Evolutionary conservation across 2,888 invertebrate species (phyloP), one percentile per base, ranked within the genome.

Genomic region (Lasioglossum malachurum): DNA sequence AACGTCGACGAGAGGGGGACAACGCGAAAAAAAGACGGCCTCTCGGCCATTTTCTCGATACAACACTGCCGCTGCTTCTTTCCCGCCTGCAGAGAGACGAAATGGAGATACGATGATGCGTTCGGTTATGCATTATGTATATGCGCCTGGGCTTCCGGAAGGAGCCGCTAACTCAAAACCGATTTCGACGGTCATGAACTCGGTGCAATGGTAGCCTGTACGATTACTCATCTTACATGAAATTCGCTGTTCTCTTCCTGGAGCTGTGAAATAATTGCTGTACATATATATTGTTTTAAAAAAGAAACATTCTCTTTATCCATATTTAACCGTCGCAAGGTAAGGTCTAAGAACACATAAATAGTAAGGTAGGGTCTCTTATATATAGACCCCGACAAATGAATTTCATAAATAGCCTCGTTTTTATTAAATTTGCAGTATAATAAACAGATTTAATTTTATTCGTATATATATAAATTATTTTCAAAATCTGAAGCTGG

Each of bases 61-160:
- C 93, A 92, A 92, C 92, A 90, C 90, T 57, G 57, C 12, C 57
- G n/a, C 89, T 91, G 88, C 89, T 86, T 87, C 85, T 83, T 89
- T 80, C 82, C 84, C 83, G 88, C 88, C 90, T 90, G 89, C 86
- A 86, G 85, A 90, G 86, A 90, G 89, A 90, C 92, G 92, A 94
- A 95, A 95, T 95, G 94, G 95, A 93, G 94, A 95, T 95, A 95
- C 94, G 94, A 95, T 95, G 95, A 95, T 95, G 95, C 95, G 94
- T 92, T 88, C 92, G 87, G 92, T 90, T 93, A 94, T 92, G 89
- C 91, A 92, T 93, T 92, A 94, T 95, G 95, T 94, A 95, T 95
- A 94, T 95, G 93, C 93, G 92, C 92, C 93, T 84, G 75, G 75
- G 84, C 31, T 12, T 60, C 60, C 23, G 14, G 60, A 60, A 38